Evolutionary conservation across 2,797 vertebrate species (phyloP).

Genomic region (Calcarius lapponicus): DNA sequence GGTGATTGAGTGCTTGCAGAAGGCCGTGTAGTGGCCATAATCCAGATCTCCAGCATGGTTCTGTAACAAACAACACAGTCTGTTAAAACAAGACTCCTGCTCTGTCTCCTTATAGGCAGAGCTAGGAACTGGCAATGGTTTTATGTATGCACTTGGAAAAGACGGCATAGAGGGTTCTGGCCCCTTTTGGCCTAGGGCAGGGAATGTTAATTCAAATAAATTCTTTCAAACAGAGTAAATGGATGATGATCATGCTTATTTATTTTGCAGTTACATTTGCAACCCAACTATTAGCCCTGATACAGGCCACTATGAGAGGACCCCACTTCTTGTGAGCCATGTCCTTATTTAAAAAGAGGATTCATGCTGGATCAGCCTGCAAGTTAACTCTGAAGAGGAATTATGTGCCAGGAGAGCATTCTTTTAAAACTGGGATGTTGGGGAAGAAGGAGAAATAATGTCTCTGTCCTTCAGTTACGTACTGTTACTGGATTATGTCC

Average conservation of each 20-base stretch:
- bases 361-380: not conserved
- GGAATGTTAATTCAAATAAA: not conserved
- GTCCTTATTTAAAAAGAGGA: not conserved
- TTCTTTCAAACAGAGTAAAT: not conserved
- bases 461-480: not conserved
- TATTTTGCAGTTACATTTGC: not conserved
- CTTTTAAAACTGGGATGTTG: not conserved
- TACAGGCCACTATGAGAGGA: not conserved
- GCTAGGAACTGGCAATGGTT: not conserved
- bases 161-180: not conserved
- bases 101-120: not conserved
- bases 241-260: not conserved
- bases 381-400: not conserved
- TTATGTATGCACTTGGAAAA: not conserved
- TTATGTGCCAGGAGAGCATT: not conserved
- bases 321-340: not conserved
- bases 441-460: not conserved
- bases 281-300: not conserved
- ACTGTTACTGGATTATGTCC: not conserved
- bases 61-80: constrained; percentile 61
- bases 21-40: constrained; percentile 86
- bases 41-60: constrained; percentile 86
- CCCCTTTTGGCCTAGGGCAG: not conserved
- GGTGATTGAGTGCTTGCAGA: constrained; percentile 79
- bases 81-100: not conserved